Conservation (phyloP, 2,888 invertebrate genomes). For the Drosophila aldrichi region DNA sequence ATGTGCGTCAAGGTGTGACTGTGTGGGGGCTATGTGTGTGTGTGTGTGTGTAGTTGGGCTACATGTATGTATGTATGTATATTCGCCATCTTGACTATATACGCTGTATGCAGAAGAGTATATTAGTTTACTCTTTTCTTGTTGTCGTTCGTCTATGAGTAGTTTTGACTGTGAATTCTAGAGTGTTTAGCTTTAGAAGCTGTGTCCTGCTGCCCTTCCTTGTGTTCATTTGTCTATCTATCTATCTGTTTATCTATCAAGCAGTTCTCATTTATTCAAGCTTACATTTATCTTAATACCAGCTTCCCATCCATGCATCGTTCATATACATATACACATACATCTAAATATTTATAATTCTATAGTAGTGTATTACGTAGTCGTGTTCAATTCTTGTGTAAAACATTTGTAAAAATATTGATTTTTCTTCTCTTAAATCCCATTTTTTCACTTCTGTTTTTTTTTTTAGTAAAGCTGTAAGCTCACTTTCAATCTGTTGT, state of each 20-base stretch:
- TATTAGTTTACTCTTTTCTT: background rate
- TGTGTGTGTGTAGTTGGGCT: conserved; percentile 14
- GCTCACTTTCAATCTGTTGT: conserved; percentile 19
- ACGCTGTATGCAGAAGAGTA: background rate
- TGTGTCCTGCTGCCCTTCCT: background rate
- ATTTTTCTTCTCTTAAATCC: conserved; percentile 50
- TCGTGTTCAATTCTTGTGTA: conserved; percentile 25
- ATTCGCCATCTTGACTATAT: conserved; percentile 60
- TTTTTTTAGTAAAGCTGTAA: conserved; percentile 7
- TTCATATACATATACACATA: too few relatives aligned
- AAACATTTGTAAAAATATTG: conserved; percentile 52
- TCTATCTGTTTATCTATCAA: too few relatives aligned
- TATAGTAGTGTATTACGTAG: background rate
- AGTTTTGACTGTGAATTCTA: background rate
- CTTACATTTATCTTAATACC: too few relatives aligned
- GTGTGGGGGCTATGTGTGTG: conserved; percentile 22
- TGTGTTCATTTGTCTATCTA: background rate
- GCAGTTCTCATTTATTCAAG: too few relatives aligned
- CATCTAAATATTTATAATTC: too few relatives aligned
- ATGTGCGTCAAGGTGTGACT: conserved; percentile 24
- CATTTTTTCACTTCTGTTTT: background rate
- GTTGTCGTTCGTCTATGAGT: background rate
- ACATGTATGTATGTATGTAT: conserved; percentile 16
- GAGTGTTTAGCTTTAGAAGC: background rate
- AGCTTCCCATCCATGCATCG: too few relatives aligned